phyloP scores from a whole-genome alignment of 2,113 vertebrate species.

The Hypanus sabinus region DNA sequence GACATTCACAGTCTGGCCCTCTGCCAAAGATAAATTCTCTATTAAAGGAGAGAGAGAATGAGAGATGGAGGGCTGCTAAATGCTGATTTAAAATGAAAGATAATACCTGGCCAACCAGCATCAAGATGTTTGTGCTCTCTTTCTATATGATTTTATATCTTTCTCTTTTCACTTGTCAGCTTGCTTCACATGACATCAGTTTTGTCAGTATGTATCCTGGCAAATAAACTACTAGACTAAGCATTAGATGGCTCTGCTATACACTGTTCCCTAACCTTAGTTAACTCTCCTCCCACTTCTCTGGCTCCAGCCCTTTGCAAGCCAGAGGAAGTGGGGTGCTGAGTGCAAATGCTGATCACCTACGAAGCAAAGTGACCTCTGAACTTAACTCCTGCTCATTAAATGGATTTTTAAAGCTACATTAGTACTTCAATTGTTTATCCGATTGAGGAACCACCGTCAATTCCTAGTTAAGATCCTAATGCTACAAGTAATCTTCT shows the following conservation, averaged over 20 bases:
- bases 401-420: conserved; percentile 28
- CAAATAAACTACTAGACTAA: not conserved
- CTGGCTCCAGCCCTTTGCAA: not conserved
- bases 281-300: conserved; percentile 20
- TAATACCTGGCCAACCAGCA: conserved; percentile 12
- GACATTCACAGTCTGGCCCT: not conserved
- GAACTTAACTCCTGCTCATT: not conserved
- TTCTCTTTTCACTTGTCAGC: conserved; percentile 7
- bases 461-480: conserved; percentile 13
- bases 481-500: not conserved
- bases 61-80: not conserved
- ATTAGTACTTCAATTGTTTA: conserved; percentile 16
- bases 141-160: not conserved
- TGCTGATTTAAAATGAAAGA: conserved; percentile 20
- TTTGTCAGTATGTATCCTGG: conserved; percentile 20
- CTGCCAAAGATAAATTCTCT: conserved; percentile 31
- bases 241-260: not conserved
- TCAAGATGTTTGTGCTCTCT: not conserved
- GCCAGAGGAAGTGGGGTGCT: not conserved
- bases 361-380: not conserved
- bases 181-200: conserved; percentile 19
- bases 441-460: not conserved
- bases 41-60: conserved; percentile 1
- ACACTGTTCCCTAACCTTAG: conserved; percentile 29
- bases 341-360: not conserved